Percentiles rank a stretch among this genome's conserved stretches.
phyloP scores from a whole-genome alignment of 37 sponge, comb jelly and placozoan species.

The Geodia barretti region DNA sequence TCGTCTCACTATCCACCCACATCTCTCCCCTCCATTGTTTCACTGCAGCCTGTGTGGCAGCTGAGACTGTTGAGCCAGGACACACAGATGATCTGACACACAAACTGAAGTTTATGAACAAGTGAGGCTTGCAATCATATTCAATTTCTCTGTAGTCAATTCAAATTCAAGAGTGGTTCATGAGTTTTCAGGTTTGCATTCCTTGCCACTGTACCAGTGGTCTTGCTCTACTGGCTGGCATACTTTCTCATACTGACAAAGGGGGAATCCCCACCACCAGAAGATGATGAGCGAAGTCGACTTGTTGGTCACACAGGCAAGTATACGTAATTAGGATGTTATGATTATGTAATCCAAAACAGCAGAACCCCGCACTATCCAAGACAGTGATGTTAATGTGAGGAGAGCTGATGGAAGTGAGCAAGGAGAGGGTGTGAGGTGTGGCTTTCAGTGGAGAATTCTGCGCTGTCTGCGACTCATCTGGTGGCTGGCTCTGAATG shows the following conservation, averaged over 20 bases:
- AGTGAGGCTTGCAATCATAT: background rate
- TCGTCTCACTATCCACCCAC: background rate
- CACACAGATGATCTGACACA: background rate
- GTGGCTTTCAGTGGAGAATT: too few relatives aligned
- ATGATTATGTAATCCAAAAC: too few relatives aligned
- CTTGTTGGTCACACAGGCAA: too few relatives aligned
- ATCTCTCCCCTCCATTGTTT: slow-evolving; percentile 7
- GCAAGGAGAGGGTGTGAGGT: background rate
- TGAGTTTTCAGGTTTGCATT: slow-evolving; percentile 17
- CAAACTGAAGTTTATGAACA: slow-evolving; percentile 22
- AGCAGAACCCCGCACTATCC: too few relatives aligned
- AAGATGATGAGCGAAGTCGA: background rate
- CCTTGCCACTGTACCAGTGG: slow-evolving; percentile 17
- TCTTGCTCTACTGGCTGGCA: slow-evolving; percentile 43
- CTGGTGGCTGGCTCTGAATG: slow-evolving; percentile 44
- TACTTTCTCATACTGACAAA: slow-evolving; percentile 44
- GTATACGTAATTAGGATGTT: too few relatives aligned
- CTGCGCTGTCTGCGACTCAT: slow-evolving; percentile 16
- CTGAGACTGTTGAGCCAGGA: background rate
- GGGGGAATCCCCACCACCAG: slow-evolving; percentile 11
- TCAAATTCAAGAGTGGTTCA: too few relatives aligned
- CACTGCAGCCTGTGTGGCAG: slow-evolving; percentile 19
- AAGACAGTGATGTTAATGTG: too few relatives aligned
- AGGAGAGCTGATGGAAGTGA: background rate
- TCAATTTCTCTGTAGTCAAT: too few relatives aligned